A percentile compares a stretch with the other conserved stretches of the same genome.
Evolutionary conservation across 2,888 invertebrate species (phyloP).

Genomic region (Dasysyrphus tricinctus): DNA sequence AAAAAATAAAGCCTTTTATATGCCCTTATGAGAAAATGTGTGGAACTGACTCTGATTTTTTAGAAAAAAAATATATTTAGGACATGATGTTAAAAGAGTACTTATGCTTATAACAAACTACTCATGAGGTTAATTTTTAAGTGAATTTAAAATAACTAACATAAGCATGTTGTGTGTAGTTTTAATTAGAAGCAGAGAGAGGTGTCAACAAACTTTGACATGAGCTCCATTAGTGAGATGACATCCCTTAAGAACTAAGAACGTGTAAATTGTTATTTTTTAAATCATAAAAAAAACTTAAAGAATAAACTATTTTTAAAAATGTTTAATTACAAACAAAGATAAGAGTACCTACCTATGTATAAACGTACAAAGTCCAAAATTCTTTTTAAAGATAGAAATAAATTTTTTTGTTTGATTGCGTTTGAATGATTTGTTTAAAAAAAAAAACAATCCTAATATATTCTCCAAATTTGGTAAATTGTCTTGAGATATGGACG

Average conservation of each 20-base stretch:
- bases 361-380: no score
- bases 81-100: background rate
- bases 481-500: no score
- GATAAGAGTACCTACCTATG: no score
- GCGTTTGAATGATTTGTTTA: no score
- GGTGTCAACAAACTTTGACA: conserved; percentile 55
- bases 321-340: background rate
- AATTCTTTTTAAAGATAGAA: no score
- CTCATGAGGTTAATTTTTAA: conserved; percentile 34
- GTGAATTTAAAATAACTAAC: conserved; percentile 2
- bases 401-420: no score
- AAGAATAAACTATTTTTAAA: background rate
- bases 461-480: no score
- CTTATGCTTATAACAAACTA: conserved; percentile 13
- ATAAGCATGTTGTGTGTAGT: conserved; percentile 6
- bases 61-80: background rate
- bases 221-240: conserved; percentile 1
- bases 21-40: conserved; percentile 9
- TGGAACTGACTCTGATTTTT: conserved; percentile 16
- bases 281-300: background rate
- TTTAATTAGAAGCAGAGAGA: conserved; percentile 41
- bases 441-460: no score
- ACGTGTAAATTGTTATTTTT: background rate
- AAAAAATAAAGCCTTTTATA: background rate
- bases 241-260: background rate